Base-by-base conservation (phyloP, 1,140 invertebrate species). In the Drosophila kepulauana region DNA sequence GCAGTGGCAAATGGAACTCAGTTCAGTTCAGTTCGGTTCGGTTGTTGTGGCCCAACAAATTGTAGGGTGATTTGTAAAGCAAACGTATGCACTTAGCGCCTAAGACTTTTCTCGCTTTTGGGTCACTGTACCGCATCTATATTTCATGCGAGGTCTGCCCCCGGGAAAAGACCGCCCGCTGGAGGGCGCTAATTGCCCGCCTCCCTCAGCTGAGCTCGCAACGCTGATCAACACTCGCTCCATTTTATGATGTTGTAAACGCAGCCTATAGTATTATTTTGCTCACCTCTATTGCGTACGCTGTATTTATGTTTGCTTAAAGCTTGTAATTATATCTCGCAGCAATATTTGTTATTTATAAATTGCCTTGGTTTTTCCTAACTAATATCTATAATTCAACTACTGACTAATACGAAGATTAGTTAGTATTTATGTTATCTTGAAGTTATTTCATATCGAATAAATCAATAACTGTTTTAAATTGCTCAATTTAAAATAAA, bases 271-370 rank as follows among this genome's bases (percentile, higher is more conserved):
- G 45, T 73, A 56, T 59, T 67, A 43, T 59, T 45, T 54, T 43
- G 56, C 52, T 79, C 63, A 74, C 68, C 52, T 79, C 46, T 65
- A 65, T 79, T 79, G 57, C 56, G 57, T 64, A 43, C 38, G 30
- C 13, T 74, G 16, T 68, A 33, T 46, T 69, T 78, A 59, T 58
- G 68, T 59, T 64, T n/a, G 41, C 15, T 38, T 10, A 54, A 28
- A 20, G 38, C 41, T 67, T 75, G 78, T 88, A 87, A 87, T 88
- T 82, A 84, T 69, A 63, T 52, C 68, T 66, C 65, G 45, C 51
- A 61, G 48, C 46, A 63, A 51, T 66, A 62, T 62, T 82, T 68
- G 69, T 81, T 86, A 49, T 67, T 73, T 48, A 66, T 20, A 64
- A 78, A 59, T 71, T 69, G 59, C 43, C 66, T 38, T 56, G 13